A percentile compares a stretch with the other conserved stretches of the same genome.
These are phyloP conservation scores for Neotragus moschatus DNA, from an alignment of 2,113 vertebrate genomes.

Conservation along the genomic window DNA sequence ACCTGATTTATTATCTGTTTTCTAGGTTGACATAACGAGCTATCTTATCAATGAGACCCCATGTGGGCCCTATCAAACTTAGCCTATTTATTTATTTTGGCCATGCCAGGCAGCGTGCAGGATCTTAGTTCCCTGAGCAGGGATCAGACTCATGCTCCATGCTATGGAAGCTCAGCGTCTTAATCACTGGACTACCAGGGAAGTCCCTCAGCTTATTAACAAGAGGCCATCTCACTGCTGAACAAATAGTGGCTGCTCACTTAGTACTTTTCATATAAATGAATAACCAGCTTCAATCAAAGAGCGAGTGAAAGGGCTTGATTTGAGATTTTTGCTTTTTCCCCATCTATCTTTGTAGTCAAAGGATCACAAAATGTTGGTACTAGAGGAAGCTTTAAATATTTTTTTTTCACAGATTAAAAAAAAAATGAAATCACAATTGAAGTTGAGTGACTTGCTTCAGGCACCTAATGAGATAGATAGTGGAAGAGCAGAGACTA, in stretches of 20 bases:
- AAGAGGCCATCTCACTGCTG: neutral
- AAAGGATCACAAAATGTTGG: neutral
- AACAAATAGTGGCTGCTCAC: neutral
- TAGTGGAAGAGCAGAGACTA: neutral
- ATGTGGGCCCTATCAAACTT: neutral
- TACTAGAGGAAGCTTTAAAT: neutral
- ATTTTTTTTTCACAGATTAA: neutral
- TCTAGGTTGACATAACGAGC: neutral
- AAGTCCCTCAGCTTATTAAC: neutral
- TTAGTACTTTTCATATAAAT: neutral
- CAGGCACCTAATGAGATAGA: neutral
- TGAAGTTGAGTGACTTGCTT: neutral
- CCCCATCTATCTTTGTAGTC: neutral
- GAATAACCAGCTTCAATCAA: neutral
- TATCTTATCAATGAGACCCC: neutral
- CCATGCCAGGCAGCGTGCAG: neutral
- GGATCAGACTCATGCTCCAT: neutral
- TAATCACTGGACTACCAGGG: neutral
- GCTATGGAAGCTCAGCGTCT: neutral
- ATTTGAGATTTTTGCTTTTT: neutral
- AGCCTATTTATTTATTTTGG: neutral
- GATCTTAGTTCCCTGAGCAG: neutral
- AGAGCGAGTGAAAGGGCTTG: neutral
- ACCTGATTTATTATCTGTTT: neutral
- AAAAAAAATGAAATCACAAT: neutral